A percentile compares a stretch with the other conserved stretches of the same genome.
Evolutionary conservation across 1,140 invertebrate species (phyloP).

Genomic region (Pachyrhynchus sulphureomaculatus): DNA sequence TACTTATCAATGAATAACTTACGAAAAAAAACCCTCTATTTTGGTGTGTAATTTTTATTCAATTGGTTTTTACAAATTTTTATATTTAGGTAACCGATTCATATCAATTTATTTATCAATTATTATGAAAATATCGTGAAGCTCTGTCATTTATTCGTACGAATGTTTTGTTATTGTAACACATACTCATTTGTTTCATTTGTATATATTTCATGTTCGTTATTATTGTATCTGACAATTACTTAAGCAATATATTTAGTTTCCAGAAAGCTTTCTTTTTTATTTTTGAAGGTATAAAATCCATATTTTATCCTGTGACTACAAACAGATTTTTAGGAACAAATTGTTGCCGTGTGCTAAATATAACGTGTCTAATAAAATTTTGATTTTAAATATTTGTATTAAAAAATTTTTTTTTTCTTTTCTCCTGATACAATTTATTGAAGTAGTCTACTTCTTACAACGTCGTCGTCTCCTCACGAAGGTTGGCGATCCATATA

Average conservation of each 20-base stretch:
- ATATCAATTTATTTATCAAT: conserved; percentile 52
- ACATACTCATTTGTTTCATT: conserved; percentile 33
- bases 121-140: conserved; percentile 35
- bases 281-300: no score
- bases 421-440: no score
- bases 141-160: conserved; percentile 33
- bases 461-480: no score
- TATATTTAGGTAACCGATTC: conserved; percentile 46
- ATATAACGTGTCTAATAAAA: no score
- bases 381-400: no score
- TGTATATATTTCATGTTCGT: conserved; percentile 33
- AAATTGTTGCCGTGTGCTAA: no score
- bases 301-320: no score
- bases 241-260: conserved; percentile 46
- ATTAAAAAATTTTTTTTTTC: no score
- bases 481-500: no score
- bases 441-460: no score
- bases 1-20: no score
- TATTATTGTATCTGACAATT: conserved; percentile 30
- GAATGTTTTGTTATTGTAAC: conserved; percentile 36
- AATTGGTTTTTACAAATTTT: conserved; percentile 14
- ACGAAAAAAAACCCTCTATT: conserved; percentile 15
- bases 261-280: conserved; percentile 5
- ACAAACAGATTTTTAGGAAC: no score
- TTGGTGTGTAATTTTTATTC: conserved; percentile 17